phyloP scores from a whole-genome alignment of 2,888 invertebrate species.

The Lycophotia porphyrea region DNA sequence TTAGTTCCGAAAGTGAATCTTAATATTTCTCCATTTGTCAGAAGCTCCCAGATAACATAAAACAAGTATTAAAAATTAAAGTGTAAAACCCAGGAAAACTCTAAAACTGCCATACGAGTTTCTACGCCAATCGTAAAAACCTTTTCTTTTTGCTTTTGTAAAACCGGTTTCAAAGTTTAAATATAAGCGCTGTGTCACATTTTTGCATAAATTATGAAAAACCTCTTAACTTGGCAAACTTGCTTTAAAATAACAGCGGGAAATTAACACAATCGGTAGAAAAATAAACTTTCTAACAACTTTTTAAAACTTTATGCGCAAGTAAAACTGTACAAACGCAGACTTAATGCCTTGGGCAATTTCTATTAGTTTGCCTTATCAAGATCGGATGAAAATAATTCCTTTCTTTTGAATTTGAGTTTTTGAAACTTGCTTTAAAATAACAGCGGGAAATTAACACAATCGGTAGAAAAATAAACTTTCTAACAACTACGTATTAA shows the following conservation, averaged over 20 bases:
- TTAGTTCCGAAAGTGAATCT: constrained; percentile 18
- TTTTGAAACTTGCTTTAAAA: no score
- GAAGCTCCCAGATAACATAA: neutral
- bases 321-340: no score
- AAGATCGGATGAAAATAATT: constrained; percentile 5
- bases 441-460: constrained; percentile 4
- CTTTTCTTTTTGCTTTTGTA: neutral
- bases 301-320: no score
- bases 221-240: neutral
- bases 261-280: constrained; percentile 7
- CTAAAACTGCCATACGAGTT: neutral
- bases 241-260: constrained; percentile 7
- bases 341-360: no score
- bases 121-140: neutral
- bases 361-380: no score
- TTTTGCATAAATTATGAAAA: constrained; percentile 34
- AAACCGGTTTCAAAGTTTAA: constrained; percentile 23
- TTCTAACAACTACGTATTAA: constrained; percentile 34
- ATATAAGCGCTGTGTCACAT: constrained; percentile 25
- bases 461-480: constrained; percentile 14
- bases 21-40: constrained; percentile 20
- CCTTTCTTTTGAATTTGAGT: no score
- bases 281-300: constrained; percentile 33
- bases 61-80: neutral
- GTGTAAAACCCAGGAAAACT: neutral